These are phyloP conservation scores for Tragelaphus scriptus DNA, from an alignment of 2,113 vertebrate species.

Conservation along the genomic window DNA sequence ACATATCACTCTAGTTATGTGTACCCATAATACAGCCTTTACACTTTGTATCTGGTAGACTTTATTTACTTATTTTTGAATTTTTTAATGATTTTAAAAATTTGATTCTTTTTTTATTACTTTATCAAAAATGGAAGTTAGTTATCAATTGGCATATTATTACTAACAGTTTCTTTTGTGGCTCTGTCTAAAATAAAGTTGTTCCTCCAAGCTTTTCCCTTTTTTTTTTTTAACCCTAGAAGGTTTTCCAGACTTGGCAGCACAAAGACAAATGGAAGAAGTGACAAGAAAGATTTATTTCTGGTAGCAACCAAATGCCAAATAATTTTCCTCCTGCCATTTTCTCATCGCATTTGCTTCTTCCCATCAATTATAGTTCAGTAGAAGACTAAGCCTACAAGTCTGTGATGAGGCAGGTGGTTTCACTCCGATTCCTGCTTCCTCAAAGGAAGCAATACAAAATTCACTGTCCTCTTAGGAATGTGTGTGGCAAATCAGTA, in stretches of 20 bases:
- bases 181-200: constrained; percentile 5
- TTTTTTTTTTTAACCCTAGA: background rate
- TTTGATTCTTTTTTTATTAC: background rate
- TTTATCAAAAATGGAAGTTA: background rate
- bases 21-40: background rate
- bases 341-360: background rate
- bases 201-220: background rate
- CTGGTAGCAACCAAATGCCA: background rate
- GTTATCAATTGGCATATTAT: background rate
- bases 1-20: background rate
- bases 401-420: background rate
- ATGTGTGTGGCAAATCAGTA: background rate
- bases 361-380: background rate
- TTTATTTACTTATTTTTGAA: background rate
- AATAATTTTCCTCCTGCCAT: background rate
- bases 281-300: background rate
- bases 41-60: background rate
- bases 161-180: background rate
- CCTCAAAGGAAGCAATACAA: background rate
- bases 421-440: background rate
- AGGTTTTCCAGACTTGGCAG: background rate
- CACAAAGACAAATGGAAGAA: background rate
- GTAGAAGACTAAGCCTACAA: background rate
- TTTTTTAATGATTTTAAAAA: background rate
- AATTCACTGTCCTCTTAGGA: background rate